Conservation (phyloP, 2,113 vertebrate genomes). For the Pseudopodoces humilis region DNA sequence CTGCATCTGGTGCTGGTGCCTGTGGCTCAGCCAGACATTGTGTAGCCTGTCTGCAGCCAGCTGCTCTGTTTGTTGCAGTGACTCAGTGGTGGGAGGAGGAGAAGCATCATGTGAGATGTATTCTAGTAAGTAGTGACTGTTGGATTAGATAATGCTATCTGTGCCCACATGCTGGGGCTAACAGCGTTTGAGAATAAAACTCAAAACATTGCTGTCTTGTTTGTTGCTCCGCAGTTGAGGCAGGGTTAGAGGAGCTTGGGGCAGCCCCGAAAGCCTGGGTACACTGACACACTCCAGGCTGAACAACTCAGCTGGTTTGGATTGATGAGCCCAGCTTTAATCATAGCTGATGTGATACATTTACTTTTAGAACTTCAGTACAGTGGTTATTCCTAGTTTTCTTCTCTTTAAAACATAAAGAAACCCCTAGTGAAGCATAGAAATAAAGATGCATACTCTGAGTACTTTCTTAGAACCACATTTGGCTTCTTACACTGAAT, state of each 20-base stretch:
- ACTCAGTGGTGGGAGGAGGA: conserved; percentile 51
- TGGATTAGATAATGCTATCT: conserved; percentile 54
- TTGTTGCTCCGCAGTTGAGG: neutral
- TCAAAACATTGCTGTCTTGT: neutral
- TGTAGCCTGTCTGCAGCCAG: conserved; percentile 23
- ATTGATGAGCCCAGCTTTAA: neutral
- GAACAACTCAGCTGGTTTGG: neutral
- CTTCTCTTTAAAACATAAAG: neutral
- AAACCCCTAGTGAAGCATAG: neutral
- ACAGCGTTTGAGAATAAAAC: neutral
- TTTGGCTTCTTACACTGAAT: neutral
- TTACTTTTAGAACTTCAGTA: neutral
- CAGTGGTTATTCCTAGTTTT: neutral
- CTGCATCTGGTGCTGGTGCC: neutral
- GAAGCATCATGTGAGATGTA: conserved; percentile 31
- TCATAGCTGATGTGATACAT: neutral
- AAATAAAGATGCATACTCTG: fast-evolving
- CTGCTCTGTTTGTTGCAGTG: neutral
- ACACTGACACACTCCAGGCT: neutral
- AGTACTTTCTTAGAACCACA: neutral
- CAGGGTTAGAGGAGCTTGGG: neutral
- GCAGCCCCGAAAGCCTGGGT: neutral
- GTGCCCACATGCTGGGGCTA: conserved; percentile 16
- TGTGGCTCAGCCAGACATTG: neutral
- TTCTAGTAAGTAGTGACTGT: conserved; percentile 45